Base-by-base conservation (phyloP, 2,888 invertebrate genomes). In the Notocelia uddmanniana region DNA sequence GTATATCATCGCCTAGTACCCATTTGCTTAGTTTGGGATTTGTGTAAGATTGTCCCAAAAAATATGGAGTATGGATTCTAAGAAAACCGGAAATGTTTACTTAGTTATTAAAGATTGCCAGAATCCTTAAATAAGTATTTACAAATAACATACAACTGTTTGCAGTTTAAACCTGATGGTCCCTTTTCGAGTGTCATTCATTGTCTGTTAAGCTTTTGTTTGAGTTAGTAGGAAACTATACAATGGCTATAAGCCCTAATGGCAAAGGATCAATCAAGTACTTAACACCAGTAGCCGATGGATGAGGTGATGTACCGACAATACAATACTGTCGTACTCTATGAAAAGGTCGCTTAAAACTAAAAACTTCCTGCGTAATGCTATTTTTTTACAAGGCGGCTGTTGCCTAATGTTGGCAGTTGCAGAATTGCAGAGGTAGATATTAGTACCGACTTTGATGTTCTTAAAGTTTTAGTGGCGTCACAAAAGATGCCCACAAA, bases 161-260 rank as follows among this genome's bases (percentile, higher is more conserved):
- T 45, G 60, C 23, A 52, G 19, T 63, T 50, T 21, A n/a, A 64
- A 37, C n/a, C 10, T 54, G 21, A n/a, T 37, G 19, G 34, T 34
- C 21, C 52, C 34, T 54, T 54, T 37, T 37, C 37, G 1, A 64
- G 64, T 54, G 37, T 37, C 21, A 63, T 64, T 37, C 21, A 63
- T 64, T 64, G 52, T 64, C 11, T 64, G 52, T 54, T 64, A 64
- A 64, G 37, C 52, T 64, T 64, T 64, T 64, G 64, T 64, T 64
- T 54, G 64, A 64, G 5, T 54, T 21, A 37, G 9, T 21, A 52
- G 50, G 52, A 34, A 52, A 63, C 34, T 37, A 63, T 50, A 64
- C 64, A 64, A 64, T 64, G 52, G 21, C 64, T 54, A 37, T 64
- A 64, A 64, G 52, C 63, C 63, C 50, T 63, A 63, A 63, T 63